Evolutionary conservation across 2,113 vertebrate species (phyloP).

Genomic region (Leptocoma aspasia): DNA sequence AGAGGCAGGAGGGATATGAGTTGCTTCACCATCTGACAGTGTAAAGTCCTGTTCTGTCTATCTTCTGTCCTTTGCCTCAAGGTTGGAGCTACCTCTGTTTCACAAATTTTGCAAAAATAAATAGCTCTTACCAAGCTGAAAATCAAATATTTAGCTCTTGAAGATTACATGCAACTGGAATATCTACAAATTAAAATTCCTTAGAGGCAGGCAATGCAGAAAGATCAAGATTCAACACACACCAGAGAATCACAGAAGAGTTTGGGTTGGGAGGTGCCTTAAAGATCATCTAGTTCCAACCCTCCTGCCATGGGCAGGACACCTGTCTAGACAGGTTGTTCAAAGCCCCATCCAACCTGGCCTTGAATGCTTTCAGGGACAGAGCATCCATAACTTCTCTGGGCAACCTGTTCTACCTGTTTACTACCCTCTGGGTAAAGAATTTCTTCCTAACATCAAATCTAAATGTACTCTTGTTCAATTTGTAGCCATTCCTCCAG

Average conservation of each 20-base stretch:
- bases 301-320: background rate
- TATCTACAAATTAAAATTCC: background rate
- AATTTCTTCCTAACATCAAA: background rate
- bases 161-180: background rate
- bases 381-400: background rate
- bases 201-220: background rate
- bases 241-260: background rate
- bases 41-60: background rate
- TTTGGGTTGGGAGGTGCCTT: background rate
- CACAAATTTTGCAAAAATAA: background rate
- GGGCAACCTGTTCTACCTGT: background rate
- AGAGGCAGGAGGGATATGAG: background rate
- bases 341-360: background rate
- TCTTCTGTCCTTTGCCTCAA: fast-evolving
- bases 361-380: background rate
- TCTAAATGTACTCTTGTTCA: background rate
- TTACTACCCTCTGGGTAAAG: background rate
- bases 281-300: background rate
- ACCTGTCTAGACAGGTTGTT: background rate
- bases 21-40: background rate
- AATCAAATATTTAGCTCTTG: background rate
- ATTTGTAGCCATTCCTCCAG: background rate
- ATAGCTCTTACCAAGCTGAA: background rate
- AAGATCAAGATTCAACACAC: background rate
- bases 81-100: background rate